These are phyloP conservation scores for Polyommatus icarus DNA, from an alignment of 2,888 invertebrate genomes.

Conservation along the genomic window DNA sequence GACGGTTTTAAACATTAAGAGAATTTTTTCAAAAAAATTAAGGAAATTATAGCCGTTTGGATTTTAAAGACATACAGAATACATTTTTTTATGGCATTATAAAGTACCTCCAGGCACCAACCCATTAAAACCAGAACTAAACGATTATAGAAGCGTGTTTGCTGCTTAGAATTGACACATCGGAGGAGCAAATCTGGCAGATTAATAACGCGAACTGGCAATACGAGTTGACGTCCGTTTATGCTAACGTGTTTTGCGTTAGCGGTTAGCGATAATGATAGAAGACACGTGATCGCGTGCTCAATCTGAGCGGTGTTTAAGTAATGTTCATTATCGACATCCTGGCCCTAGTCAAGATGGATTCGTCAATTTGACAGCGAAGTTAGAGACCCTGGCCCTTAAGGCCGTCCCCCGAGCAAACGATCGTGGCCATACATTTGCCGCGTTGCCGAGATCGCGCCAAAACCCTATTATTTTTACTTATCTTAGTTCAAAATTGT, in stretches of 20 bases:
- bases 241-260: constrained; percentile 41
- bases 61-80: too few species aligned
- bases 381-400: too few species aligned
- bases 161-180: not conserved
- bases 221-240: constrained; percentile 34
- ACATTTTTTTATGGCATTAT: too few species aligned
- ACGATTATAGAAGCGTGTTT: not conserved
- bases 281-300: constrained; percentile 44
- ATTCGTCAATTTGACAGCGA: too few species aligned
- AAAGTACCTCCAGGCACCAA: not conserved
- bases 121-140: not conserved
- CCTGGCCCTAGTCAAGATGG: not conserved
- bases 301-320: constrained; percentile 35
- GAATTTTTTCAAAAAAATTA: too few species aligned
- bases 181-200: constrained; percentile 22
- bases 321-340: constrained; percentile 24
- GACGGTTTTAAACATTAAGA: too few species aligned
- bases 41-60: too few species aligned
- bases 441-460: too few species aligned
- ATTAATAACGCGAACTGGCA: constrained; percentile 34
- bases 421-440: too few species aligned
- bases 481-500: too few species aligned
- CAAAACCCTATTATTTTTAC: too few species aligned
- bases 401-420: too few species aligned
- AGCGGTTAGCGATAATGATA: constrained; percentile 53